Conservation (phyloP, 2,888 invertebrate genomes). For the Phania funesta region DNA sequence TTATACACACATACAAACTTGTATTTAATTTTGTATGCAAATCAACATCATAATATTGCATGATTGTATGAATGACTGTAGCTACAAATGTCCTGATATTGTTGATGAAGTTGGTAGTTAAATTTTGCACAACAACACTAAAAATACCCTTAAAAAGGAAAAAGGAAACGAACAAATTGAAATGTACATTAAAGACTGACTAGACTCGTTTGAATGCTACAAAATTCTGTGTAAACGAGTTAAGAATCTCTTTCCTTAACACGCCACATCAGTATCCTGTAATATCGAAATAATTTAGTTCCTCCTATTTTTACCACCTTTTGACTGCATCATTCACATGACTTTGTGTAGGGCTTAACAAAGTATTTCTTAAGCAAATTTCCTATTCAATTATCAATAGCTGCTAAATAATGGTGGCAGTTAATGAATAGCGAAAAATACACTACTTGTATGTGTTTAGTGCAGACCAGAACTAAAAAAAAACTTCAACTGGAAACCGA, state of each 20-base stretch:
- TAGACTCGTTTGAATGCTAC: constrained; percentile 17
- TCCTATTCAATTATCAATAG: constrained; percentile 54
- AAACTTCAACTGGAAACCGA: not conserved
- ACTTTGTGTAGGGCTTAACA: constrained; percentile 1
- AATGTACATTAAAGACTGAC: constrained; percentile 22
- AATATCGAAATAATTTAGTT: constrained; percentile 14
- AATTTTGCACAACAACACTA: constrained; percentile 15
- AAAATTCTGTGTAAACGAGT: constrained; percentile 3
- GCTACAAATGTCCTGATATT: constrained; percentile 23
- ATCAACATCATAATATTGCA: constrained; percentile 36
- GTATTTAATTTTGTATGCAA: constrained; percentile 23
- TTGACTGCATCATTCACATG: not conserved
- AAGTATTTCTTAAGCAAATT: constrained; percentile 29
- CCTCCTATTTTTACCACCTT: not conserved
- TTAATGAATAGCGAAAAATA: constrained; percentile 34
- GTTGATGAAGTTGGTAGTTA: constrained; percentile 50
- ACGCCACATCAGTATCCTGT: constrained; percentile 54
- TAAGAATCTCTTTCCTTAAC: constrained; percentile 38
- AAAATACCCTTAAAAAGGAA: constrained; percentile 2
- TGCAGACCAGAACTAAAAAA: not conserved
- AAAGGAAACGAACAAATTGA: constrained; percentile 25
- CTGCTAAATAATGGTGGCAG: constrained; percentile 36
- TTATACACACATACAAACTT: not conserved
- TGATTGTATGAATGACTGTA: constrained; percentile 4
- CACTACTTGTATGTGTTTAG: not conserved